Base-by-base conservation (phyloP, 1,140 invertebrate species). In the Mya arenaria region DNA sequence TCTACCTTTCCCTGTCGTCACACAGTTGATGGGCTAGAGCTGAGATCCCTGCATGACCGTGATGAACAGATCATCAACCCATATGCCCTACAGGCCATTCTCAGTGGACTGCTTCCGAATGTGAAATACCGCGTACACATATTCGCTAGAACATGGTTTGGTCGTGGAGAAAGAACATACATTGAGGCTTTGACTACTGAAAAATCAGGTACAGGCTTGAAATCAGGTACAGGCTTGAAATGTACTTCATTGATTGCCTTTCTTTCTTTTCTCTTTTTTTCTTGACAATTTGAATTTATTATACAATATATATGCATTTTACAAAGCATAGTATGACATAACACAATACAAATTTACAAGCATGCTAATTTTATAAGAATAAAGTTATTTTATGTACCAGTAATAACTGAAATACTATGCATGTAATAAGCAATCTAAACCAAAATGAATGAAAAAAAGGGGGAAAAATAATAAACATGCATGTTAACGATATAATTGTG, bases 81-180 rank as follows among this genome's bases (percentile, higher is more conserved):
- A 0, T 94, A 95, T 69, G 93, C 95, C 63, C 95, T 95, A 13
- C 93, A 94, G 73, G 97, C 96, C 55, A 98, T 98, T 94, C 93
- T 99, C 69, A 96, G 97, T 15, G 96, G 96, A 2, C 93, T 99
- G 25, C 94, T 96, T 83, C 95, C 97, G 0, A 95, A 96, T 83
- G 97, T 97, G 0, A 99, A 97, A 89, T 99, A 99, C 91, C 94
- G 98, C 44, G 95, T 99, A 73, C 86, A 96, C 97, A 83, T 94
- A 81, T 94, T 95, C 75, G 97, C 97, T 0, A 96, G 95, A 19
- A 99, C 98, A 0, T 95, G 93, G 74, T 95, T 95, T 63, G 98
- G 98, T 2, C 95, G 97, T 89, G 98, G 97, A 28, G 96, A 89
- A 30, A 82, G 81, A 0, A 87, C 86, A 55, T 92, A 91, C 85